phyloP scores from a whole-genome alignment of 2,797 vertebrate species.

The Thaleichthys pacificus region DNA sequence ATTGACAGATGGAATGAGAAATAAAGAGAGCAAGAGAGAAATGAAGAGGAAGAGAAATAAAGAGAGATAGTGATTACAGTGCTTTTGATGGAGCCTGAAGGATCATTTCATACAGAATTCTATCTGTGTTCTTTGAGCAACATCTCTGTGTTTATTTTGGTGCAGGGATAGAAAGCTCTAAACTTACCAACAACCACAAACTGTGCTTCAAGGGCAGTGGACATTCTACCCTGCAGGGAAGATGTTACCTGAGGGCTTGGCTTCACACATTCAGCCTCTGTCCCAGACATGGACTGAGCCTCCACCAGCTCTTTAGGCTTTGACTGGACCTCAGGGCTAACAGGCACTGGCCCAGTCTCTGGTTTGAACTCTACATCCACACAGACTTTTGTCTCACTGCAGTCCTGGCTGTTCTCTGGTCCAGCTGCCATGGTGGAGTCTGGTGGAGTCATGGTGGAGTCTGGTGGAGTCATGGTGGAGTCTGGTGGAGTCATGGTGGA shows the following conservation, averaged over 20 bases:
- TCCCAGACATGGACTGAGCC: constrained; percentile 15
- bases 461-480: no score
- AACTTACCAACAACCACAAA: constrained; percentile 50
- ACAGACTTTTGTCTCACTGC: background rate
- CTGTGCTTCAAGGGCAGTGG: constrained; percentile 4
- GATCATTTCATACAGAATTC: background rate
- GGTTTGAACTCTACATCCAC: constrained; percentile 12
- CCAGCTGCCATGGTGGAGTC: no score
- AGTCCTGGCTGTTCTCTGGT: constrained; percentile 1
- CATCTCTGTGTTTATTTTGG: background rate
- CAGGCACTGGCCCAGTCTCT: background rate
- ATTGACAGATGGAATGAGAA: no score
- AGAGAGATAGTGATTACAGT: background rate
- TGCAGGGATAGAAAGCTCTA: background rate
- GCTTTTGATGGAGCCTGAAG: background rate
- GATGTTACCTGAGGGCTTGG: background rate
- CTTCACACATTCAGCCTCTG: background rate
- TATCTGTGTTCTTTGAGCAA: background rate
- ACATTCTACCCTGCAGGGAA: background rate
- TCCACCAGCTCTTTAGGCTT: background rate
- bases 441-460: no score
- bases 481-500: no score
- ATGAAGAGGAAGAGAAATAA: background rate
- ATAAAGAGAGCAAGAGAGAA: background rate
- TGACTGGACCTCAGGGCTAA: constrained; percentile 5